phyloP scores from a whole-genome alignment of 2,797 vertebrate genomes.

The Oophaga sylvatica region DNA sequence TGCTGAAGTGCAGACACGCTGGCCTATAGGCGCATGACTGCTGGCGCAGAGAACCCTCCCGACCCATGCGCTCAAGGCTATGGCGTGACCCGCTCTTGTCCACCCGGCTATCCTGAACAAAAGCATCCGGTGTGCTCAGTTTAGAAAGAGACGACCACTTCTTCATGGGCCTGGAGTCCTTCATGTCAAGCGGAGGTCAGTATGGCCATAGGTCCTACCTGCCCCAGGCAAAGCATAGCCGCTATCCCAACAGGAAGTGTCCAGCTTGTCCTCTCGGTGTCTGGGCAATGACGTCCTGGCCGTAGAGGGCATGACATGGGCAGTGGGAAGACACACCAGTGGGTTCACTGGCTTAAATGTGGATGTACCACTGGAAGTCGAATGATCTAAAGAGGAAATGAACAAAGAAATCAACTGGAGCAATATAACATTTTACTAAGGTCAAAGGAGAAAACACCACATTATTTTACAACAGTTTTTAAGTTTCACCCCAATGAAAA shows the following conservation, averaged over 20 bases:
- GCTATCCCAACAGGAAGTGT: conserved; percentile 75
- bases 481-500: no score
- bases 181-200: conserved; percentile 83
- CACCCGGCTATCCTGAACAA: conserved; percentile 64
- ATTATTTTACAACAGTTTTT: neutral
- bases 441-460: neutral
- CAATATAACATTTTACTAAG: neutral
- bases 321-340: conserved; percentile 81
- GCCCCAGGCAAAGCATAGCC: conserved; percentile 72
- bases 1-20: conserved; percentile 73
- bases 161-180: conserved; percentile 82
- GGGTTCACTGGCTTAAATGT: conserved; percentile 81
- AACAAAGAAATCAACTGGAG: neutral
- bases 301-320: conserved; percentile 84
- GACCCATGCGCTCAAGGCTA: conserved; percentile 70
- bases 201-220: conserved; percentile 66
- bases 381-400: conserved; percentile 81
- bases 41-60: conserved; percentile 73
- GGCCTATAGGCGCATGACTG: conserved; percentile 73
- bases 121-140: conserved; percentile 75
- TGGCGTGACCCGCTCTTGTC: conserved; percentile 63
- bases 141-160: conserved; percentile 93
- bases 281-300: conserved; percentile 75
- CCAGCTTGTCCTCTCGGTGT: conserved; percentile 71
- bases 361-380: conserved; percentile 85